Conservation (phyloP, 2,113 vertebrate genomes). For the Heterotis niloticus region DNA sequence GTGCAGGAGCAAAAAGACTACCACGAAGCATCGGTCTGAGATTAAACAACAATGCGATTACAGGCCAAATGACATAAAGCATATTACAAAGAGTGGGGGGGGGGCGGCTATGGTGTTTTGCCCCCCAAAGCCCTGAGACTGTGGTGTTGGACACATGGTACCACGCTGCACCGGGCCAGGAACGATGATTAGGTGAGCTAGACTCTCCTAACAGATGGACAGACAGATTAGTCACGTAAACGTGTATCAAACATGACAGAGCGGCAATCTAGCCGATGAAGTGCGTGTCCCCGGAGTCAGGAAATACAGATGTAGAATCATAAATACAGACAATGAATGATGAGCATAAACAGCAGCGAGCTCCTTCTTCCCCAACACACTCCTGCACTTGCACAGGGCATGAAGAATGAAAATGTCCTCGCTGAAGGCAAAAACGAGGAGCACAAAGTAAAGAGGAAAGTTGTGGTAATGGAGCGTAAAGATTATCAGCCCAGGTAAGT, state of each 20-base stretch:
- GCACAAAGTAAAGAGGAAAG: conserved; percentile 33
- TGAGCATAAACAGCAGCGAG: conserved; percentile 22
- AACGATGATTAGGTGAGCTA: conserved; percentile 48
- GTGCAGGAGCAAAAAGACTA: not conserved
- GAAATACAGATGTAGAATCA: not conserved
- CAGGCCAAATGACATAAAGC: conserved; percentile 8
- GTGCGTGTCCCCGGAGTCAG: not conserved
- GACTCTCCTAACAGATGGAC: conserved; percentile 65
- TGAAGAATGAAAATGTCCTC: conserved; percentile 42
- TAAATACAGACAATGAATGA: not conserved
- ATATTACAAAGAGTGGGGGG: conserved; percentile 3
- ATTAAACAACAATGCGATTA: conserved; percentile 22
- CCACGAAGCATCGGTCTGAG: not conserved
- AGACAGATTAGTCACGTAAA: conserved; percentile 62
- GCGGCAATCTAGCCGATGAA: conserved; percentile 34
- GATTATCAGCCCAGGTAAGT: conserved; percentile 64
- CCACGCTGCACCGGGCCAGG: conserved; percentile 16
- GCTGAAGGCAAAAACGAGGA: conserved; percentile 25
- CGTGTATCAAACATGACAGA: conserved; percentile 52
- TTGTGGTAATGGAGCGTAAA: conserved; percentile 61
- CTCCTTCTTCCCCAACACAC: too few species aligned
- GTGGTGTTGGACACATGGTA: conserved; percentile 32
- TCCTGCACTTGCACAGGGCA: too few species aligned
- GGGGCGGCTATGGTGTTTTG: not conserved
- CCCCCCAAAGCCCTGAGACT: conserved; percentile 33